Percentiles rank a stretch among this genome's conserved stretches.
Conservation (phyloP, 1,140 invertebrate species). For the Diachasma alloeum region DNA sequence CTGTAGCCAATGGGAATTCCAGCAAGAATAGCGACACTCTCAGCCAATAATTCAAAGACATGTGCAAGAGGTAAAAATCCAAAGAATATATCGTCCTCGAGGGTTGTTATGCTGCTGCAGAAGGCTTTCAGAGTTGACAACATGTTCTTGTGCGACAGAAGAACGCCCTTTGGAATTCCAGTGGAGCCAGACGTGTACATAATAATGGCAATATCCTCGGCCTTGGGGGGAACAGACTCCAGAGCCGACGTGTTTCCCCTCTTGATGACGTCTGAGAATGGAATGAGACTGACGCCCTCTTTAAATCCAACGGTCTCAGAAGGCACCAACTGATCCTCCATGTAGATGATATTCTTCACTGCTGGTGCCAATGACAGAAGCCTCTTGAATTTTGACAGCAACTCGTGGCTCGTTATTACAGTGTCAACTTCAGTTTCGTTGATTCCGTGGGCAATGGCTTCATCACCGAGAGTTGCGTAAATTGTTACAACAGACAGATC, state of each 20-base stretch:
- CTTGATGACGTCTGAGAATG: conserved; percentile 49
- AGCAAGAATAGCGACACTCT: conserved; percentile 76
- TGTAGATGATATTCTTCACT: conserved; percentile 84
- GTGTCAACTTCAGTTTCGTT: conserved; percentile 95
- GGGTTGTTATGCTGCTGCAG: conserved; percentile 78
- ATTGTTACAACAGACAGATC: conserved; percentile 90
- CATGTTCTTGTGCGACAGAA: conserved; percentile 91
- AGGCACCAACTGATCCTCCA: conserved; percentile 84
- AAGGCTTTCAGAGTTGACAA: conserved; percentile 89
- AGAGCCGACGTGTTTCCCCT: conserved; percentile 43
- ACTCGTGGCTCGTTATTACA: conserved; percentile 88
- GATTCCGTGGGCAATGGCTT: conserved; percentile 93
- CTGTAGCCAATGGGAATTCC: conserved; percentile 97
- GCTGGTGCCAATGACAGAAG: conserved; percentile 74
- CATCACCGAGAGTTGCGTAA: conserved; percentile 96
- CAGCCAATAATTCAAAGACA: conserved; percentile 92
- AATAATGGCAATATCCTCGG: conserved; percentile 87
- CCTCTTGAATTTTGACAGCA: conserved; percentile 88
- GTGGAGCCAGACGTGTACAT: conserved; percentile 98
- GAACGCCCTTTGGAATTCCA: conserved; percentile 87
- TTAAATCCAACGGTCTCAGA: conserved; percentile 76
- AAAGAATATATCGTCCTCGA: conserved; percentile 84
- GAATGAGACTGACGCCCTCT: conserved; percentile 49
- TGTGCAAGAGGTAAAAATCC: conserved; percentile 97
- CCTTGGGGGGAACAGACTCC: conserved; percentile 68